phyloP scores from a whole-genome alignment of 1,140 invertebrate genomes.

The Aethina tumida region DNA sequence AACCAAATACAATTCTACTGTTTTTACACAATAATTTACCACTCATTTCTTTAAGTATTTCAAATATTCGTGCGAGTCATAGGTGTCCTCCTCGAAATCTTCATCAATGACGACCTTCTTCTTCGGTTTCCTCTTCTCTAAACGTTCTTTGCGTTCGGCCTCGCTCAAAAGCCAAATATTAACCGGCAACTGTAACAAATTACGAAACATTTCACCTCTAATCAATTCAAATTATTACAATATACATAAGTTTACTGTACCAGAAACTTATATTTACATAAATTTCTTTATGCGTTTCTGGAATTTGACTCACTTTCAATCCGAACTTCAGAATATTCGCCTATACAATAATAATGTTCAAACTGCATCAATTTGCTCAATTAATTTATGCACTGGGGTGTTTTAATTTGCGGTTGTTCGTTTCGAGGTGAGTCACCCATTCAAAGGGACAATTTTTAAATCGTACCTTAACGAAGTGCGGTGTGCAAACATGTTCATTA shows the following conservation, averaged over 20 bases:
- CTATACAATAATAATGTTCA: neutral
- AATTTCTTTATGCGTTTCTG: too few species aligned
- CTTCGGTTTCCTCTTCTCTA: constrained; percentile 63
- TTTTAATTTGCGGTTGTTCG: neutral
- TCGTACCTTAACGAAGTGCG: too few species aligned
- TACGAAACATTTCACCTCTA: neutral
- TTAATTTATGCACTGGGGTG: neutral
- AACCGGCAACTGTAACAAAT: constrained; percentile 57
- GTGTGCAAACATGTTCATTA: constrained; percentile 2
- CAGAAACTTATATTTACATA: too few species aligned
- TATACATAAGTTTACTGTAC: neutral
- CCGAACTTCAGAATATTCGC: neutral
- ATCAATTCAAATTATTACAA: neutral
- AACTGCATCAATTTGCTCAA: neutral
- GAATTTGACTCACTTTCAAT: neutral
- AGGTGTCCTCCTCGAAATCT: constrained; percentile 67
- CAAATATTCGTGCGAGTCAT: constrained; percentile 67
- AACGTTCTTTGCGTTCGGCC: constrained; percentile 51
- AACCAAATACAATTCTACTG: too few species aligned
- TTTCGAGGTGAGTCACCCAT: neutral
- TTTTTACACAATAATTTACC: too few species aligned
- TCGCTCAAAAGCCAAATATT: constrained; percentile 60
- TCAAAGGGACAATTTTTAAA: neutral
- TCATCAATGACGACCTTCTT: constrained; percentile 62
- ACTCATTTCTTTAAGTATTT: constrained; percentile 65